phyloP scores from a whole-genome alignment of 2,888 invertebrate genomes.

The Chrysolina haemoptera region DNA sequence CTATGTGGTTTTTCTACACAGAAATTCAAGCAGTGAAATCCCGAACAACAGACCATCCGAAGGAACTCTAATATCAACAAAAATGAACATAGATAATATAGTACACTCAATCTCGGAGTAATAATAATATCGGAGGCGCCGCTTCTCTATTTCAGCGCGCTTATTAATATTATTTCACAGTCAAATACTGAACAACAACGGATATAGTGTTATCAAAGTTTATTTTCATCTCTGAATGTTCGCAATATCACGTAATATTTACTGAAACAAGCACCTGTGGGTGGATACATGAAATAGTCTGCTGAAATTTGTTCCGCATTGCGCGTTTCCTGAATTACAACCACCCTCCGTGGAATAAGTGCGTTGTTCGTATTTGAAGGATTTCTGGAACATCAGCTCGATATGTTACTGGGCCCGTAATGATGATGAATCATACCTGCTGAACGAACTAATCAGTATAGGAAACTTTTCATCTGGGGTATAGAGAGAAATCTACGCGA shows the following conservation, averaged over 20 bases:
- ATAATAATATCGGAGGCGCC: slow-evolving; percentile 9
- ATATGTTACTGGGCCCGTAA: no score
- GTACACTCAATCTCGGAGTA: neutral
- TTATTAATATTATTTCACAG: neutral
- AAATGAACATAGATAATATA: slow-evolving; percentile 10
- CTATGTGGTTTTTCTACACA: neutral
- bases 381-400: no score
- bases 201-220: neutral
- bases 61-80: neutral
- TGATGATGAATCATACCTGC: no score
- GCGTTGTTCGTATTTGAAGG: no score
- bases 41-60: neutral
- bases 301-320: no score
- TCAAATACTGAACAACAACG: neutral
- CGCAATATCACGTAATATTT: slow-evolving; percentile 4
- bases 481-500: no score
- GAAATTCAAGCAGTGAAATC: neutral
- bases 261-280: neutral
- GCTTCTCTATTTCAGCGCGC: neutral
- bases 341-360: no score
- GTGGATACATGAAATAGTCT: neutral
- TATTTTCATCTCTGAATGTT: neutral
- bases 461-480: no score
- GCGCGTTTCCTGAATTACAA: no score
- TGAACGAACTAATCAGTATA: no score